Conservation (phyloP, 2,888 invertebrate genomes). For the Apotomis capreana region DNA sequence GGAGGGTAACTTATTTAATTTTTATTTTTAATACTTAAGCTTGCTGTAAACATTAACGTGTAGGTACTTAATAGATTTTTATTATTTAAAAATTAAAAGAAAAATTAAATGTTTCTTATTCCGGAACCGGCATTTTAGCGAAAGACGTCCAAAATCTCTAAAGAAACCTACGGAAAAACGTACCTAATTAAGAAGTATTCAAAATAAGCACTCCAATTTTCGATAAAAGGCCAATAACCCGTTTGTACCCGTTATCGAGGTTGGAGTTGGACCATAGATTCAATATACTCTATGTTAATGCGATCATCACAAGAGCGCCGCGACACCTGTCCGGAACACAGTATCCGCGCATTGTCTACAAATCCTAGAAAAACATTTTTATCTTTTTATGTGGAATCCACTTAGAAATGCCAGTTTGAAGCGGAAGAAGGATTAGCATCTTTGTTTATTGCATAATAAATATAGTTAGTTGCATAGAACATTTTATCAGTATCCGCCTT, state of each 20-base stretch:
- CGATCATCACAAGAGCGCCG: conserved; percentile 28
- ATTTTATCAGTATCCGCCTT: conserved; percentile 4
- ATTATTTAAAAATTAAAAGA: too few relatives aligned
- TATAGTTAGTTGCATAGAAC: neutral
- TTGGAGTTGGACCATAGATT: neutral
- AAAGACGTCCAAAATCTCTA: too few relatives aligned
- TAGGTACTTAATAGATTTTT: too few relatives aligned
- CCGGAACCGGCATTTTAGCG: too few relatives aligned
- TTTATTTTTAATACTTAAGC: too few relatives aligned
- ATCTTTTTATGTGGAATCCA: conserved; percentile 34
- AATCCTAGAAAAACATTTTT: conserved; percentile 60
- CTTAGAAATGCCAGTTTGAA: conserved; percentile 11
- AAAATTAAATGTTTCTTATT: too few relatives aligned
- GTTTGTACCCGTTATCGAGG: neutral
- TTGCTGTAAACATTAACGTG: too few relatives aligned
- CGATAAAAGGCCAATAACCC: conserved; percentile 3
- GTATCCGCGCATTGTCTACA: conserved; percentile 77
- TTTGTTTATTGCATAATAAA: conserved; percentile 13
- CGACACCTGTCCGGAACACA: conserved; percentile 75
- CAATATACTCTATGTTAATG: conserved; percentile 15
- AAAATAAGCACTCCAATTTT: neutral
- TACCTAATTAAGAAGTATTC: neutral
- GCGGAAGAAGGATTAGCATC: conserved; percentile 31
- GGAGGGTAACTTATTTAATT: too few relatives aligned
- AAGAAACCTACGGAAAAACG: too few relatives aligned